A percentile compares a stretch with the other conserved stretches of the same genome.
Evolutionary conservation across 2,797 vertebrate species (phyloP).

Genomic region (Margarornis squamiger): DNA sequence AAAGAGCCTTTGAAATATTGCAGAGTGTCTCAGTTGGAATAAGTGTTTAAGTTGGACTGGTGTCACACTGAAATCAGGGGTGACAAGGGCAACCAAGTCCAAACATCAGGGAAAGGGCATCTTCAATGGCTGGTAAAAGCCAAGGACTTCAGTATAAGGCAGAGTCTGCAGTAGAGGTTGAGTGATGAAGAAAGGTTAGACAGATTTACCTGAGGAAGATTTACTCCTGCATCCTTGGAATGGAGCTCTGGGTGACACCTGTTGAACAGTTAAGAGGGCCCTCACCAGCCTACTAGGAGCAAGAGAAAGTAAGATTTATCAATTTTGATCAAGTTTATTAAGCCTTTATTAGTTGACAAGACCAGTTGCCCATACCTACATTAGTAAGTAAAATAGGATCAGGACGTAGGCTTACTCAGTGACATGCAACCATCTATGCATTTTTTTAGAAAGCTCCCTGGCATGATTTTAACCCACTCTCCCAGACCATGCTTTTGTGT

Average conservation of each 20-base stretch:
- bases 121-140: neutral
- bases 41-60: neutral
- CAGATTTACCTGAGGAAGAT: neutral
- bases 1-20: neutral
- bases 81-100: neutral
- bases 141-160: neutral
- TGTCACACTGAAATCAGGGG: neutral
- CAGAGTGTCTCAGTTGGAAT: neutral
- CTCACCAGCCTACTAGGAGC: neutral
- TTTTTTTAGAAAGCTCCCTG: neutral
- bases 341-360: neutral
- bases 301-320: neutral
- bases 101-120: neutral
- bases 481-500: neutral
- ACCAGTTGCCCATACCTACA: neutral
- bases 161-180: neutral
- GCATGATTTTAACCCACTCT: neutral
- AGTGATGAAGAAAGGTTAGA: neutral
- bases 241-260: neutral
- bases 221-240: neutral
- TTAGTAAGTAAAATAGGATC: neutral
- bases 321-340: neutral
- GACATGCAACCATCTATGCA: neutral
- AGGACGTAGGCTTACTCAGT: neutral
- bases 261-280: neutral